Percentiles rank a stretch among this genome's conserved stretches.
Evolutionary conservation across 2,888 invertebrate genomes (phyloP).

Genomic region (Netelia virgata): DNA sequence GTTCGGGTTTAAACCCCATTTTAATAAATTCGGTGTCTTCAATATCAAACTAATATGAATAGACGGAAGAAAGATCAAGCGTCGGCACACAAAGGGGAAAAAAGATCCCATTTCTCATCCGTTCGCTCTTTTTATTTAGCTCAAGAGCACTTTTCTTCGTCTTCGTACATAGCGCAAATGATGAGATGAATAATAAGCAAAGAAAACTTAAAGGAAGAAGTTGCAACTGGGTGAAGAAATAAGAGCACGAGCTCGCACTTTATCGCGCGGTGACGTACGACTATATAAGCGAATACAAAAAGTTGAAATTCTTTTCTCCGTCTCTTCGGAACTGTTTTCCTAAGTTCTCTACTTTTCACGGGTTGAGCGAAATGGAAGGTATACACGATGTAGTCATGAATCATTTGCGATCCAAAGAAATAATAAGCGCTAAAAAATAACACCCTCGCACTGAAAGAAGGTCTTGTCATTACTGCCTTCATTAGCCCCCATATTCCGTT

Average conservation of each 20-base stretch:
- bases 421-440: not conserved
- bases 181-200: not conserved
- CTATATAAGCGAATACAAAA: conserved; percentile 1
- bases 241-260: conserved; percentile 29
- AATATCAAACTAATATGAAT: no score
- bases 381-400: conserved; percentile 14
- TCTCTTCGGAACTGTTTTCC: not conserved
- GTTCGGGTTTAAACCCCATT: no score
- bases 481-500: no score
- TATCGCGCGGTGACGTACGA: conserved; percentile 41
- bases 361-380: not conserved
- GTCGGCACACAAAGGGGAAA: not conserved
- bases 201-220: conserved; percentile 10
- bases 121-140: not conserved
- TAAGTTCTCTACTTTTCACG: conserved; percentile 20
- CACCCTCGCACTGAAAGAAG: no score
- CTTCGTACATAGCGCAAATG: not conserved
- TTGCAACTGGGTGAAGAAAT: conserved; percentile 27
- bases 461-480: no score
- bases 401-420: not conserved
- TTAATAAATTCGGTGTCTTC: no score
- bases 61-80: not conserved
- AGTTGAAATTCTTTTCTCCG: conserved; percentile 3
- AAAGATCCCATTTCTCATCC: not conserved
- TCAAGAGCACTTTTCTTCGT: conserved; percentile 3